These are phyloP conservation scores for Pteromalus puparum DNA, from an alignment of 1,140 invertebrate species.

Conservation along the genomic window DNA sequence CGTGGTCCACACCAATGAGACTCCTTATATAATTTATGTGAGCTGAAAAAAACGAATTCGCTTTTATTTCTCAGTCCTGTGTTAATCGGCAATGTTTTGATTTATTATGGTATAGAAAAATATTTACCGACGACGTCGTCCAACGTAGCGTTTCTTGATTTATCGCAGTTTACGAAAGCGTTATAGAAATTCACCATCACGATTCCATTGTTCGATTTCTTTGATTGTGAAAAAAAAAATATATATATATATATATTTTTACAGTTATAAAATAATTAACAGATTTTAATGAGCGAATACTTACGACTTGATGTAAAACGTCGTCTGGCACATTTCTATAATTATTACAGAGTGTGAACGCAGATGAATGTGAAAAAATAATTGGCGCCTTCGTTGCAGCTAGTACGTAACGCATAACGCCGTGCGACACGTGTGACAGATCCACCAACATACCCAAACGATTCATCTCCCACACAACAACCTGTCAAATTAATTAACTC, in stretches of 20 bases:
- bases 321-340: conserved; percentile 91
- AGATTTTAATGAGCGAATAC: conserved; percentile 58
- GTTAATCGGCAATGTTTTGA: not conserved
- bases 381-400: conserved; percentile 86
- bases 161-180: conserved; percentile 88
- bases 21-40: conserved; percentile 92
- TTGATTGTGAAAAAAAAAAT: conserved; percentile 66
- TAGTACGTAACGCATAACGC: conserved; percentile 88
- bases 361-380: conserved; percentile 93
- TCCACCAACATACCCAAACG: conserved; percentile 94
- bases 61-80: not conserved
- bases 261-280: not conserved
- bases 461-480: conserved; percentile 89
- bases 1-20: conserved; percentile 89
- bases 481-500: conserved; percentile 75
- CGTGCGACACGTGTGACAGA: conserved; percentile 89
- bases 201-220: conserved; percentile 84
- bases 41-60: conserved; percentile 78
- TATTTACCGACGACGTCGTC: conserved; percentile 83
- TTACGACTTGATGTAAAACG: conserved; percentile 86
- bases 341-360: conserved; percentile 88
- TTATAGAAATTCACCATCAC: conserved; percentile 95
- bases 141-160: conserved; percentile 80
- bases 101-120: conserved; percentile 40
- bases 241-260: too few species aligned